Evolutionary conservation across 2,113 vertebrate species (phyloP), one percentile per base, ranked within the genome.

Genomic region (Psilopogon haemacephalus): DNA sequence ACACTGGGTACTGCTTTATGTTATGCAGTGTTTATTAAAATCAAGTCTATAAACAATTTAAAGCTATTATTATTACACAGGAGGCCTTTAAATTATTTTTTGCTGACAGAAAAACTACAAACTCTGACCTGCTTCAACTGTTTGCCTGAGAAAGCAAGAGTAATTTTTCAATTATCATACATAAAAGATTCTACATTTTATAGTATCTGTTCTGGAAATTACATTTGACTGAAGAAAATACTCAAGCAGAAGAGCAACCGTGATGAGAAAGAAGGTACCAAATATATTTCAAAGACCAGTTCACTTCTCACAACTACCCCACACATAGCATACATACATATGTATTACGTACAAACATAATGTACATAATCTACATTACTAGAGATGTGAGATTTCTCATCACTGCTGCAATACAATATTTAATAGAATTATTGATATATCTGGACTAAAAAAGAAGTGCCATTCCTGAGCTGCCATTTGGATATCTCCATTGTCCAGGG

Each of bases 31-130:
- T 88, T 94, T 91, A 86, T 78, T 89, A 91, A 96, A 97, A 97
- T 94, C 65, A 94, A 65, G 5, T n/a, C 56, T 91, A 94, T 96
- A 97, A 97, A 97, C 94, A 97, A 94, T 96, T 96, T 94, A 92
- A 93, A 94, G 63, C 79, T 94, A 81, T 74, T 86, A 94, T 94
- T 95, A 95, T 94, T 96, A 92, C 81, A 63, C n/a, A 70, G 86
- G 80, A 96, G 86, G 37, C 42, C 85, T 96, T 95, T 88, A 93
- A 96, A 97, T 97, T 95, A 94, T 93, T 91, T 96, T 95, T 54
- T 90, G 84, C 80, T 97, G 96, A 96, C 89, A 96, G 79, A 86
- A 67, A 96, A 94, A 82, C 62, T 95, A 89, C 91, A 95, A 94
- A 95, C 56, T 95, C 67, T 60, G 91, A 89, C 42, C 72, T 73